Evolutionary conservation across 2,797 vertebrate species (phyloP).

Genomic region (Pantherophis alleghaniensis): DNA sequence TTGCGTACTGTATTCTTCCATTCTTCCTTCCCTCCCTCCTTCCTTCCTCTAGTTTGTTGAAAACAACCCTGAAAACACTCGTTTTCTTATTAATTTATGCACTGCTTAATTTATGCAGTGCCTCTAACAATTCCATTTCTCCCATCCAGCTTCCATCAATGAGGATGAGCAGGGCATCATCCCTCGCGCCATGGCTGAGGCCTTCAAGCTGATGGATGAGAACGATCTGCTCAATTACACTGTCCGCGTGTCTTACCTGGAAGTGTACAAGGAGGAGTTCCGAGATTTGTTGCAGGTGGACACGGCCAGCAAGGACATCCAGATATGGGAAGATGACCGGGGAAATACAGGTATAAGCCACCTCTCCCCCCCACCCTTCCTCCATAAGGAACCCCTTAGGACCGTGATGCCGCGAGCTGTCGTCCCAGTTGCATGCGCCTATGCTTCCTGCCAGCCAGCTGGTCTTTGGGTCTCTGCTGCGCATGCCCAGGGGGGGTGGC

Average conservation of each 20-base stretch:
- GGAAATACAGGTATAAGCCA: constrained; percentile 85
- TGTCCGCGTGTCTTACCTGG: constrained; percentile 91
- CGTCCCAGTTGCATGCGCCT: no score
- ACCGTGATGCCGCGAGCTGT: no score
- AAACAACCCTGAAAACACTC: background rate
- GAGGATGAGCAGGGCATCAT: constrained; percentile 96
- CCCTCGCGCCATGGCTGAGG: constrained; percentile 90
- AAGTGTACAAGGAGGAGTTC: constrained; percentile 97
- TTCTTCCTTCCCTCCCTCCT: no score
- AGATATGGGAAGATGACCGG: constrained; percentile 92
- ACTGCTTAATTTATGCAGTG: background rate
- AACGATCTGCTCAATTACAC: constrained; percentile 92
- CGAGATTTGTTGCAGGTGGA: constrained; percentile 93
- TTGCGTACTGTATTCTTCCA: no score
- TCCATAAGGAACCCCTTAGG: background rate
- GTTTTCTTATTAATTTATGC: background rate
- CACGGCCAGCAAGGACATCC: constrained; percentile 93
- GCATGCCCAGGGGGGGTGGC: no score
- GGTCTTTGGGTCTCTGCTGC: no score
- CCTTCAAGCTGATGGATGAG: constrained; percentile 94
- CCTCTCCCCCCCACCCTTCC: fast-evolving
- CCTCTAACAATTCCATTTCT: background rate
- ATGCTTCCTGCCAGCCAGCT: no score
- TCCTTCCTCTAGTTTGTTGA: background rate
- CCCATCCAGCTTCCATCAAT: constrained; percentile 83